A percentile compares a stretch with the other conserved stretches of the same genome.
Evolutionary conservation across 2,888 invertebrate species (phyloP).

Genomic region (Melanargia galathea): DNA sequence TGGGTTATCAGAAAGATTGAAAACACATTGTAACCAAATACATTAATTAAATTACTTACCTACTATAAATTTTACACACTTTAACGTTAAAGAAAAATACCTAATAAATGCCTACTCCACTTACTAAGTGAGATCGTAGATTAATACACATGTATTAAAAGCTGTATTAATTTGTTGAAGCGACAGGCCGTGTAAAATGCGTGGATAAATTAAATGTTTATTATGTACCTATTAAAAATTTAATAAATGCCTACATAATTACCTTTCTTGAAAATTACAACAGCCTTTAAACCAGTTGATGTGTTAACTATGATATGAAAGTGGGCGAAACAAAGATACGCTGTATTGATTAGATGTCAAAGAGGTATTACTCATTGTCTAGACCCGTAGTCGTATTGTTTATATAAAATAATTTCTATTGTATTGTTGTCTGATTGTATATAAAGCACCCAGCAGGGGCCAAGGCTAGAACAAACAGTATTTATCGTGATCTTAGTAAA

Average conservation of each 20-base stretch:
- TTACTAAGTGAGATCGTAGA: slow-evolving; percentile 8
- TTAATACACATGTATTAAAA: neutral
- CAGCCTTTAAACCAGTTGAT: slow-evolving; percentile 1
- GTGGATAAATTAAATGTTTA: neutral
- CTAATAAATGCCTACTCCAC: neutral
- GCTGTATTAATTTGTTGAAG: slow-evolving; percentile 3
- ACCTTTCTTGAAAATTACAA: neutral
- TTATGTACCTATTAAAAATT: neutral
- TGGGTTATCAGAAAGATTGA: too few relatives aligned
- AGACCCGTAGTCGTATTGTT: slow-evolving; percentile 5
- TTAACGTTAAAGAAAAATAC: too few relatives aligned
- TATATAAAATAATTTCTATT: slow-evolving; percentile 11
- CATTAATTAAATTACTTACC: too few relatives aligned
- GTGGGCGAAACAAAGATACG: slow-evolving; percentile 17
- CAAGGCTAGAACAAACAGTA: slow-evolving; percentile 6
- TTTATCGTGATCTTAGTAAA: neutral
- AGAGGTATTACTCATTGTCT: slow-evolving; percentile 23
- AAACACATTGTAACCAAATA: too few relatives aligned
- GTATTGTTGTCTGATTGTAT: slow-evolving; percentile 6
- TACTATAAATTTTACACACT: too few relatives aligned
- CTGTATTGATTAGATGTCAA: slow-evolving; percentile 10
- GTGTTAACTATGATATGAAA: slow-evolving; percentile 19
- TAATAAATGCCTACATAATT: slow-evolving; percentile 1
- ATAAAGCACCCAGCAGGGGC: slow-evolving; percentile 6
- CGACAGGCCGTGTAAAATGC: neutral